Evolutionary conservation across 2,888 invertebrate species (phyloP), one percentile per base, ranked within the genome.

Genomic region (Boloria euphrosyne): DNA sequence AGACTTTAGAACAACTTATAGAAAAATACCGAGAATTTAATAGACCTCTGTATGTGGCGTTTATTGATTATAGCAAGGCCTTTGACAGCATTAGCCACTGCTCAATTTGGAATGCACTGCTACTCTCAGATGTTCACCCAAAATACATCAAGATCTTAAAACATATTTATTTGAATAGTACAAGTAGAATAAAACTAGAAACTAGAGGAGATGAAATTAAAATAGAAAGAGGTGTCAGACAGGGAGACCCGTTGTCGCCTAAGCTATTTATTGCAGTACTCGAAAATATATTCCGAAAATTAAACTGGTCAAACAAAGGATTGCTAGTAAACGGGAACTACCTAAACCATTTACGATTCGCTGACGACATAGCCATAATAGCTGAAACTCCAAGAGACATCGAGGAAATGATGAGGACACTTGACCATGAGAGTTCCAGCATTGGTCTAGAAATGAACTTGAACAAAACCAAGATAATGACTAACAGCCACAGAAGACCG

Each of bases 21-120:
- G 27, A 53, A 14, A 53, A 38, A n/a, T 13, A 53, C 16, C 31
- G 13, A 10, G 31, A 49, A 17, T 52, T 52, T 31, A 52, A 31
- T 27, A 52, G 16, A 52, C 1, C 7, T 4, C 13, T 52, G 31
- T 31, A 52, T 2, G 31, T 52, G 27, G 51, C 27, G n/a, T 53
- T 53, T 3, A 52, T 52, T 27, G 52, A 31, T 2, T 52, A 52
- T 6, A 52, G 90, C 89, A 52, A 52, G n/a, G 52, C 52, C 1
- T 31, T 52, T 31, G 52, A 31, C 31, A 31, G 52, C 52, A 52
- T 27, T 16, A 31, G 52, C 16, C n/a, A 52, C 31, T 10, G n/a
- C 16, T 52, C 52, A 52, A 52, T 31, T 52, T 52, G n/a, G n/a
- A 52, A 52, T 7, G 16, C 52, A 27, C n/a, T 52, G 31, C 10